Percentiles rank a stretch among this genome's conserved stretches.
These are phyloP conservation scores for Drosophila infuscata DNA, from an alignment of 2,888 invertebrate genomes.

Conservation along the genomic window DNA sequence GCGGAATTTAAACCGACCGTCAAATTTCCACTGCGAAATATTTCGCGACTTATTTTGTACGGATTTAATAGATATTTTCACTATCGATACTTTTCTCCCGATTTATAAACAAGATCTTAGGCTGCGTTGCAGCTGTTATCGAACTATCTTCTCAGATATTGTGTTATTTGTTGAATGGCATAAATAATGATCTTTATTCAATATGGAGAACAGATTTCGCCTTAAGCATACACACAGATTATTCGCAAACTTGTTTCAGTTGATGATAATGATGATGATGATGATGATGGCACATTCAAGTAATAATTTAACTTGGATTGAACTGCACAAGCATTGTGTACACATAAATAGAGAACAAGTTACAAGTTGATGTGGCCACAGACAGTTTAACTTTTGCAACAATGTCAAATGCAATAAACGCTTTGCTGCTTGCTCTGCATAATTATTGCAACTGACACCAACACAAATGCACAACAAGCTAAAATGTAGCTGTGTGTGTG, in stretches of 20 bases:
- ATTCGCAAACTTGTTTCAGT: not conserved
- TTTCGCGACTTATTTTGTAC: not conserved
- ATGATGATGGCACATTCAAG: not conserved
- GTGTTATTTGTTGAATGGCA: not conserved
- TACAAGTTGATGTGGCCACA: constrained; percentile 68
- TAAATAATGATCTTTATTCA: not conserved
- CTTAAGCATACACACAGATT: not conserved
- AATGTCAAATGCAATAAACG: constrained; percentile 73
- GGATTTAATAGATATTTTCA: not conserved
- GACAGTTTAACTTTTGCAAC: constrained; percentile 74
- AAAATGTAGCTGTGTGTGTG: constrained; percentile 13
- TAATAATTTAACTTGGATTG: constrained; percentile 21
- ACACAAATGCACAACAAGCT: constrained; percentile 42
- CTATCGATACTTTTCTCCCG: not conserved
- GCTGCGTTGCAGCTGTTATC: not conserved
- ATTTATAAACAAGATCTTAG: not conserved
- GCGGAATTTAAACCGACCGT: not conserved
- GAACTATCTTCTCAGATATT: not conserved
- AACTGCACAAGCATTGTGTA: constrained; percentile 5
- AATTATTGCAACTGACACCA: constrained; percentile 54
- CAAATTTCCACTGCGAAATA: not conserved
- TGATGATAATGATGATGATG: not conserved
- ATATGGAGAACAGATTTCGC: not conserved
- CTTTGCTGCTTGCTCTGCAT: constrained; percentile 42
- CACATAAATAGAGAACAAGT: constrained; percentile 38